phyloP scores from a whole-genome alignment of 1,140 invertebrate species.

The Platyscapa corneri region DNA sequence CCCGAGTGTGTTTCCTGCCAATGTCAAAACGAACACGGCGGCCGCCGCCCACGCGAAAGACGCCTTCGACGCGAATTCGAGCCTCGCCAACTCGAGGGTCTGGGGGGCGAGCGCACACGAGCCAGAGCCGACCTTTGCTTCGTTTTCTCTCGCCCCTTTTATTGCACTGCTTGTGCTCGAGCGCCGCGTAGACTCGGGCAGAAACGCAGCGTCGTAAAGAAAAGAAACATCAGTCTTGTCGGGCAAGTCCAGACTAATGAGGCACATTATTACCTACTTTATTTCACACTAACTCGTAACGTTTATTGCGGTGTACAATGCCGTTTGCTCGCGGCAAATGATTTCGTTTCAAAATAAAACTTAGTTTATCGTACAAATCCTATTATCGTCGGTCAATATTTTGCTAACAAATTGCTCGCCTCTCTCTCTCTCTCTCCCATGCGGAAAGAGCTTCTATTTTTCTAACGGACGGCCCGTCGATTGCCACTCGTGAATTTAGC shows the following conservation, averaged over 20 bases:
- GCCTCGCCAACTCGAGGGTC: background rate
- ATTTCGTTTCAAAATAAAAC: no score
- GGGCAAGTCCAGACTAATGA: conserved; percentile 20
- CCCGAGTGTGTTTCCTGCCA: background rate
- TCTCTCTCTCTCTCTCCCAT: no score
- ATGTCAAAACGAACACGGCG: conserved; percentile 1
- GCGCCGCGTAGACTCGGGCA: background rate
- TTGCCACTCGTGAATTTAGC: no score
- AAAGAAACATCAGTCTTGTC: background rate
- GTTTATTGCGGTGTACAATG: no score
- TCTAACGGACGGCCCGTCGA: no score
- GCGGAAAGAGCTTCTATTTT: no score
- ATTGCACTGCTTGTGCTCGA: background rate
- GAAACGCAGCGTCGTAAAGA: conserved; percentile 40
- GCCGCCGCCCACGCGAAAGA: background rate
- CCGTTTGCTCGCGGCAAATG: no score
- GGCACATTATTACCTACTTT: no score
- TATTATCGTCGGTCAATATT: no score
- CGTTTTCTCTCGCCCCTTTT: background rate
- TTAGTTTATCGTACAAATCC: no score
- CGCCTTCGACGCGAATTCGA: conserved; percentile 14
- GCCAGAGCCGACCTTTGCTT: background rate
- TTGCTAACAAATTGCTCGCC: no score
- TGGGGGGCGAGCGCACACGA: background rate
- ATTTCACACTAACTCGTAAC: no score